Evolutionary conservation across 2,113 vertebrate genomes (phyloP), one percentile per base, ranked within the genome.

Genomic region (Rhinolophus sinicus): DNA sequence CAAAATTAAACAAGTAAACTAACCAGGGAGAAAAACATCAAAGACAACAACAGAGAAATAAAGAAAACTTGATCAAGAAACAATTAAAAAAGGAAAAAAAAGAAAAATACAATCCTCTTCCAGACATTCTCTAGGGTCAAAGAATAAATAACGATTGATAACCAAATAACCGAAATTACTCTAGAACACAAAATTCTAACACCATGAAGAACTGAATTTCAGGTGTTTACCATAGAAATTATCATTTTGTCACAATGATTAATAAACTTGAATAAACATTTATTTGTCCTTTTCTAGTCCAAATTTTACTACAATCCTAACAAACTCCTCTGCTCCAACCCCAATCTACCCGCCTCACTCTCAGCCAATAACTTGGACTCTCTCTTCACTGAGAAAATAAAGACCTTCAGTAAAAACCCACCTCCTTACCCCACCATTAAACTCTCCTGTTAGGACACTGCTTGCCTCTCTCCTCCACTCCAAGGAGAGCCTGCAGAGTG

Each of bases 1-100:
- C 11, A 89, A 38, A 95, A 70, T 82, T 85, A 92, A 95, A 77
- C 28, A 77, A 67, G 44, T 67, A 95, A 56, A 81, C 28, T 28
- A 77, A 26, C 19, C 19, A 80, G 7, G 28, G 19, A 69, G 40
- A 90, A 77, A 44, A 94, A 54, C 11, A 58, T 35, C 35, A 84
- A 70, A 5, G 40, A 65, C 2, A 94, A 60, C 30, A 47, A 94
- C 50, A 75, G 84, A 35, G 28, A 93, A 38, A 93, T 15, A 62
- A 65, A 69, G 22, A 92, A 82, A 93, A 78, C 19, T 19, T 78
- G 11, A 94, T 65, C 1, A 92, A 96, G 30, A 65, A 89, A 35
- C 30, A 69, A 67, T 67, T 30, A 87, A 65, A 19, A 82, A 64
- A 80, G 50, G 19, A 13, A 62, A 73, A 47, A 47, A 54, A 72